A percentile compares a stretch with the other conserved stretches of the same genome.
These are phyloP conservation scores for Cochlearius cochlearius DNA, from an alignment of 2,113 vertebrate genomes.

Conservation along the genomic window DNA sequence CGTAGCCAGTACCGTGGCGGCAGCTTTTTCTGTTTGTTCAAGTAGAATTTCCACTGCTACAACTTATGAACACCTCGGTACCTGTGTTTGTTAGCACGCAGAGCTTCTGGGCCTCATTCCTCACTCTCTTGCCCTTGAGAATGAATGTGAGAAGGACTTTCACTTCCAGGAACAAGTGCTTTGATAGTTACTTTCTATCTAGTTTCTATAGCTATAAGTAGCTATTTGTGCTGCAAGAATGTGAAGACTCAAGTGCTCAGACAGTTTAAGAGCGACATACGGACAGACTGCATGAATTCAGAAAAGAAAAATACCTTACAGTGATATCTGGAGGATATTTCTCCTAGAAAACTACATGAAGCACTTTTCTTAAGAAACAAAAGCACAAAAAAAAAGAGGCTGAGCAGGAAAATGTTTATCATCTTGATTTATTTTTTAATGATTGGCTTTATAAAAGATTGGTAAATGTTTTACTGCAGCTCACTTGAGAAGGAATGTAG, in stretches of 20 bases:
- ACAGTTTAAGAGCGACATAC: neutral
- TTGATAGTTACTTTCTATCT: neutral
- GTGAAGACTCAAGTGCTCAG: neutral
- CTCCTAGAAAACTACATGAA: neutral
- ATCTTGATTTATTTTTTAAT: neutral
- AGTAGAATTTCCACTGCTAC: neutral
- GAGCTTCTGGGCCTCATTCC: neutral
- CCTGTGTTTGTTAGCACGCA: neutral
- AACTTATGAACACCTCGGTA: neutral
- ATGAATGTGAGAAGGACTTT: neutral
- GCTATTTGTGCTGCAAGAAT: neutral
- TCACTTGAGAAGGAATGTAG: conserved; percentile 9
- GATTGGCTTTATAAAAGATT: neutral
- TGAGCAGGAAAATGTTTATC: neutral
- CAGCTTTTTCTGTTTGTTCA: neutral
- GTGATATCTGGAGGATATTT: neutral
- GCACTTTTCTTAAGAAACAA: neutral
- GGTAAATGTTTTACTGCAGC: neutral
- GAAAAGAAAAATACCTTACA: neutral
- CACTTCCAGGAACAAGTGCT: neutral
- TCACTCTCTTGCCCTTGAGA: neutral
- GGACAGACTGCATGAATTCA: neutral
- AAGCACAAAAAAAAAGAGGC: neutral
- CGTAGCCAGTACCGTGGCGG: neutral
- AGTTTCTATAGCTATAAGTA: neutral